These are phyloP conservation scores for Cheilosia variabilis DNA, from an alignment of 2,888 invertebrate genomes.

Conservation along the genomic window DNA sequence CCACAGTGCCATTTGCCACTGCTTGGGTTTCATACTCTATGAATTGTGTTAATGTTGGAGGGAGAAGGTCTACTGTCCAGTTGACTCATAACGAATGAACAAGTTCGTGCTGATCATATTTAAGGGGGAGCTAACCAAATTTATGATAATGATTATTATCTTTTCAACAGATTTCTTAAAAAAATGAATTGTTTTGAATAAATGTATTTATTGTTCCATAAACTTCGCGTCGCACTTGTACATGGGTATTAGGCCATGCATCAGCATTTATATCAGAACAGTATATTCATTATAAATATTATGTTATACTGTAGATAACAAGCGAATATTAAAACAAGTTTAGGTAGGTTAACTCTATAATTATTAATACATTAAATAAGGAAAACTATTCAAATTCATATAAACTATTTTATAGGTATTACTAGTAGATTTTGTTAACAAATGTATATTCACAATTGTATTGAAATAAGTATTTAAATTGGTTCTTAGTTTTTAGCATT, in stretches of 20 bases:
- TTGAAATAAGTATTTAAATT: too few relatives aligned
- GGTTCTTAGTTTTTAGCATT: too few relatives aligned
- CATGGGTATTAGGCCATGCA: not conserved
- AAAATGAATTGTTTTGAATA: conserved; percentile 14
- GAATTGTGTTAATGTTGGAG: conserved; percentile 43
- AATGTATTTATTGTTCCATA: conserved; percentile 43
- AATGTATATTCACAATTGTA: too few relatives aligned
- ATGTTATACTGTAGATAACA: conserved; percentile 10
- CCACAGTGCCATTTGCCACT: too few relatives aligned
- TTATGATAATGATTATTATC: not conserved
- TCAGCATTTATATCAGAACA: not conserved
- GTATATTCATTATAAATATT: not conserved
- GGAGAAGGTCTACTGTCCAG: conserved; percentile 35
- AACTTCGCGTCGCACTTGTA: conserved; percentile 20
- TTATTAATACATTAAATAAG: not conserved
- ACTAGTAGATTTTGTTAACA: too few relatives aligned
- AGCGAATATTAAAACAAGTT: conserved; percentile 7
- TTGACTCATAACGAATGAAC: conserved; percentile 13
- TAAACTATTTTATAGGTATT: not conserved
- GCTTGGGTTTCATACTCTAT: not conserved
- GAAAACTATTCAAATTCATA: not conserved
- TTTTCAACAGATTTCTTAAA: not conserved
- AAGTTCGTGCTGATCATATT: conserved; percentile 12
- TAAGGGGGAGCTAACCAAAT: not conserved
- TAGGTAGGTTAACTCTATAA: not conserved